Evolutionary conservation across 2,113 vertebrate genomes (phyloP), one percentile per base, ranked within the genome.

Genomic region (Oryzias celebensis): DNA sequence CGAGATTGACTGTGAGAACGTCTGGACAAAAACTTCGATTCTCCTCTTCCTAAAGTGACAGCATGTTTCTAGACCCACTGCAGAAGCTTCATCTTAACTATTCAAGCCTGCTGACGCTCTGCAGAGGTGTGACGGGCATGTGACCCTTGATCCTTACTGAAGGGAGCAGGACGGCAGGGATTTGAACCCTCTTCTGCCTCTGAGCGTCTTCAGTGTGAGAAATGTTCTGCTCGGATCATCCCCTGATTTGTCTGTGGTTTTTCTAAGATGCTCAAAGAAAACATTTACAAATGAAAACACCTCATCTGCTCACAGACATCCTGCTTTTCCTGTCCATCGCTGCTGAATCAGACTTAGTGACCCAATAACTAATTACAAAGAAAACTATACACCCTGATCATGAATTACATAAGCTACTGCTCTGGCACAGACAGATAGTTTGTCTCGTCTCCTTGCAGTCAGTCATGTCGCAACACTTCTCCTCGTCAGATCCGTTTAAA

Each of bases 241-340:
- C 20, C 20, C 43, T 0, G 46, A 45, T 0, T 4, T 20, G 52
- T 51, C 62, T 63, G 71, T 67, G 71, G 80, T 81, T 75, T 71
- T 62, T 22, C 75, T 82, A 61, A 51, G 78, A 67, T 20, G 20
- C 20, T 20, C 20, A 20, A 20, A 20, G 20, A 20, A 71, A 82
- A 24, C 78, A 86, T 80, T 80, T 85, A 68, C 73, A 62, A 71
- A 71, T 75, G 57, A 77, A 77, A 81, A 80, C 59, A 68, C 53
- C 57, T 84, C 36, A 4, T 28, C 26, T 28, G 26, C 3, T 28
- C 26, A 28, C 26, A 28, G 4, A 28, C 5, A 36, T 36, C 10
- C 36, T 36, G 36, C 36, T 12, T 12, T 36, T 36, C 10, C 36
- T 36, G 2, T 36, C 36, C 36, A 36, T 36, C 26, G 5, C 26